Evolutionary conservation across 2,888 invertebrate genomes (phyloP), one percentile per base, ranked within the genome.

Genomic region (Drosophila cracens): DNA sequence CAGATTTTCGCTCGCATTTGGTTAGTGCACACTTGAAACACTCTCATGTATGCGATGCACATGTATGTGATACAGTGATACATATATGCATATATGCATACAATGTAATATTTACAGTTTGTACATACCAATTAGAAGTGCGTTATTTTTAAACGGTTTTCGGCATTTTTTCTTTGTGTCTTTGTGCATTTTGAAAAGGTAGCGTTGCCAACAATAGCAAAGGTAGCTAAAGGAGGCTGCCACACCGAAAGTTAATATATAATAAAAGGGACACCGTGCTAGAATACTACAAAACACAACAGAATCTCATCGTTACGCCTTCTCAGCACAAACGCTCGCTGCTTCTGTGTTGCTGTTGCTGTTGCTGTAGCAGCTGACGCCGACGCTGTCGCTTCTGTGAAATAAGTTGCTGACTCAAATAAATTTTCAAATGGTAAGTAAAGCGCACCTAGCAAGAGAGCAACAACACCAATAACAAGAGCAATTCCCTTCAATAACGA

Each of bases 391-490:
- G 53, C 51, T 79, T 75, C 59, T 65, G 61, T 70, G 61, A 65
- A 56, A 80, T 59, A 88, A 88, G 69, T 78, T 81, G 85, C 85
- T 85, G 89, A 85, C 74, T 83, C 60, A 78, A 76, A 79, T 72
- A 86, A 85, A 76, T 88, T 70, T 70, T 74, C 89, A 86, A 90
- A 85, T 85, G 85, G 85, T 85, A 90, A 90, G 85, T 72, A 68
- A 73, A 67, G 73, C 74, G 36, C 59, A 73, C 72, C 77, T 79
- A 80, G 53, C 62, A 31, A 54, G 61, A 65, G 31, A 65, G 56
- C 40, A 68, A 63, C 33, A 68, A 64, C 13, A 62, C 46, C 34
- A 74, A 57, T n/a, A 58, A 31, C 31, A 53, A 60, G 29, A 27
- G 40, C 36, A 56, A 56, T 46, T 57, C 74, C 49, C 73, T 71